These are phyloP conservation scores for Frieseomelitta varia DNA, from an alignment of 1,140 invertebrate genomes.

Conservation along the genomic window DNA sequence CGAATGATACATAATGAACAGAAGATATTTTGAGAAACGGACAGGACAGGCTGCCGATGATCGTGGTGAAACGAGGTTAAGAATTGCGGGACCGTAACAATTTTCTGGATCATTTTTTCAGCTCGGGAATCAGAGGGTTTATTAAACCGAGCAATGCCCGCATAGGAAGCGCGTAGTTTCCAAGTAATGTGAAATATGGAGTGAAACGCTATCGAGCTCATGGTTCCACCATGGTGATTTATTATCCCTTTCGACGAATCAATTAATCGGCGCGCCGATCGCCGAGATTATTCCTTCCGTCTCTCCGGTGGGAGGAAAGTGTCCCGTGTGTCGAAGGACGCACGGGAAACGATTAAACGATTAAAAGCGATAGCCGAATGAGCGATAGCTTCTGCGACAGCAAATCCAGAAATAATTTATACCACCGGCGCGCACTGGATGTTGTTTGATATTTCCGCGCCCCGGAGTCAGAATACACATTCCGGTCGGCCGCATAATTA, in stretches of 20 bases:
- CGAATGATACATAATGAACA: no score
- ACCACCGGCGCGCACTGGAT: no score
- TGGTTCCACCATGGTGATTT: background rate
- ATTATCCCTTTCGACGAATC: background rate
- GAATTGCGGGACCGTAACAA: background rate
- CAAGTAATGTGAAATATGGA: background rate
- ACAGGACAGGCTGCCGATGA: background rate
- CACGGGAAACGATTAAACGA: background rate
- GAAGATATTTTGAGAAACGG: background rate
- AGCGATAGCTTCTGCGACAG: background rate
- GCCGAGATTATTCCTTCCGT: background rate
- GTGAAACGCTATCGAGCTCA: background rate
- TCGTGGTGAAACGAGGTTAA: background rate
- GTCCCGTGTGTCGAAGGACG: background rate
- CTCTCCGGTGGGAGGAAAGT: background rate
- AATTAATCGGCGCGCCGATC: background rate
- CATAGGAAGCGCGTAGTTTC: background rate
- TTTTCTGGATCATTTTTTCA: background rate
- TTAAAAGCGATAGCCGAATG: background rate
- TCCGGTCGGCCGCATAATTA: conserved; percentile 6
- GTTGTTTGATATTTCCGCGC: conserved; percentile 9
- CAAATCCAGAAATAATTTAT: conserved; percentile 1
- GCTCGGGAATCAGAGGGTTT: background rate
- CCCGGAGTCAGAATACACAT: background rate
- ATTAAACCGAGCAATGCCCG: background rate